phyloP scores from a whole-genome alignment of 2,797 vertebrate species.

The Amblyraja radiata region DNA sequence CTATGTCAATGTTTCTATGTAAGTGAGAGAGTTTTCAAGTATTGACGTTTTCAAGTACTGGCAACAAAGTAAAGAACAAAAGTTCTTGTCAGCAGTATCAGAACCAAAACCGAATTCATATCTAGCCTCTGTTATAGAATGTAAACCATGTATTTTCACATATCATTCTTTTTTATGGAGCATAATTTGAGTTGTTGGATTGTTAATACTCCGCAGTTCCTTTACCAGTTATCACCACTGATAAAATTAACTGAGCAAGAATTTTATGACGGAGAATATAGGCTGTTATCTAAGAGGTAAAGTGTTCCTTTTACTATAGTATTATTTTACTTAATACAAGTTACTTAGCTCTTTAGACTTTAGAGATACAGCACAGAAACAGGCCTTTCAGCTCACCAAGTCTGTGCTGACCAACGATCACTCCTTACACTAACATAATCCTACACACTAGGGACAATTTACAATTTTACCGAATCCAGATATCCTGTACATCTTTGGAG shows the following conservation, averaged over 20 bases:
- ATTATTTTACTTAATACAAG: conserved; percentile 13
- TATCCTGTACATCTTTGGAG: no score
- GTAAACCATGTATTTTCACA: background rate
- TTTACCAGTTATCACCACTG: conserved; percentile 10
- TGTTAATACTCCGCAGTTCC: background rate
- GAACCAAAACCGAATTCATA: background rate
- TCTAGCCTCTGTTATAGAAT: background rate
- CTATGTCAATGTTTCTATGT: no score
- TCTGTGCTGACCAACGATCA: no score
- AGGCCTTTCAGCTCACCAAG: no score
- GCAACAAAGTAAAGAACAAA: background rate
- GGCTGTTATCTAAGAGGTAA: background rate
- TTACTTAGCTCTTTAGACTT: background rate
- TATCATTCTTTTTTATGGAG: fast-evolving
- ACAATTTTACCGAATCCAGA: no score
- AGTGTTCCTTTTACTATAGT: background rate
- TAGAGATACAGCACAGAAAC: no score
- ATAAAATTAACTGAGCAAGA: background rate
- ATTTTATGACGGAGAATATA: conserved; percentile 31
- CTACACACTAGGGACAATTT: no score
- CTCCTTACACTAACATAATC: no score
- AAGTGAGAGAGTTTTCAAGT: no score
- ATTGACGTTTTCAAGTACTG: background rate
- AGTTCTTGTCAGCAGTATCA: background rate
- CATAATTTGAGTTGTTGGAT: conserved; percentile 21